A percentile compares a stretch with the other conserved stretches of the same genome.
Conservation (phyloP, 2,888 invertebrate genomes). For the Halictus quadricinctus region DNA sequence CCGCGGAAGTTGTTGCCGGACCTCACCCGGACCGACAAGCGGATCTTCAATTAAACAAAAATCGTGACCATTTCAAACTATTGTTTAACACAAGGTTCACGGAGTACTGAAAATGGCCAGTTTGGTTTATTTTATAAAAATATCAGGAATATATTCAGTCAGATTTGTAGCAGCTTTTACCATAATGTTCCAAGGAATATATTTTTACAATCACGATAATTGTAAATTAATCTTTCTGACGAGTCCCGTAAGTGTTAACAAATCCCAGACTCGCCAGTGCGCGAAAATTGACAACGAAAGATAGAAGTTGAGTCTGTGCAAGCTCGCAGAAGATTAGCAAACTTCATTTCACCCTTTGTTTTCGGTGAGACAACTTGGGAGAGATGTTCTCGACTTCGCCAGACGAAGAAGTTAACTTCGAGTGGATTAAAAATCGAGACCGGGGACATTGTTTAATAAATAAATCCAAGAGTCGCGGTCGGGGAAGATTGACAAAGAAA, state of each 20-base stretch:
- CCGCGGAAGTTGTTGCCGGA: neutral
- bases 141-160: too few relatives aligned
- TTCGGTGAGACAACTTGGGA: neutral
- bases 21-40: neutral
- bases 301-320: neutral
- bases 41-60: neutral
- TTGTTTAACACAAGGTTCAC: too few relatives aligned
- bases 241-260: too few relatives aligned
- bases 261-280: neutral
- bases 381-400: neutral
- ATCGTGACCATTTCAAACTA: neutral
- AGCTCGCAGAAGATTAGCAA: neutral
- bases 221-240: too few relatives aligned
- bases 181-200: too few relatives aligned
- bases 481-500: slow-evolving; percentile 11
- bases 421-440: neutral
- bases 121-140: too few relatives aligned
- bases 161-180: too few relatives aligned
- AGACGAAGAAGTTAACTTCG: neutral
- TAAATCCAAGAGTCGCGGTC: neutral
- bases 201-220: too few relatives aligned
- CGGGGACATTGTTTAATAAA: neutral
- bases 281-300: neutral
- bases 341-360: neutral
- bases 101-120: too few relatives aligned